Percentiles rank a stretch among this genome's conserved stretches.
phyloP scores from a whole-genome alignment of 2,797 vertebrate genomes.

The Cetoscarus ocellatus region DNA sequence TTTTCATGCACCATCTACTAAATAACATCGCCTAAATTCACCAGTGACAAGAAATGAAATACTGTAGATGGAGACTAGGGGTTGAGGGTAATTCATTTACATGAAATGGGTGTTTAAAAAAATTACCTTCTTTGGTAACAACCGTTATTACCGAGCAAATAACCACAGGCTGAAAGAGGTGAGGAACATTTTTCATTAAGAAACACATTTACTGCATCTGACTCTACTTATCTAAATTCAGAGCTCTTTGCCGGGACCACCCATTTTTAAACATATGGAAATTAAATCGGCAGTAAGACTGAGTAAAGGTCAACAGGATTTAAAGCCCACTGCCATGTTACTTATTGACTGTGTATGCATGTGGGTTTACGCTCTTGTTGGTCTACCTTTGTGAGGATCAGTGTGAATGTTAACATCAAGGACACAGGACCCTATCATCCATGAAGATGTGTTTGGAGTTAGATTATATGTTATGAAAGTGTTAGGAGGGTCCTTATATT shows the following conservation, averaged over 20 bases:
- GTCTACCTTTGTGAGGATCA: background rate
- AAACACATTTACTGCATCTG: slow-evolving; percentile 31
- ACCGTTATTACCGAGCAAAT: background rate
- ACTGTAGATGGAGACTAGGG: background rate
- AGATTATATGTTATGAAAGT: background rate
- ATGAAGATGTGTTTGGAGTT: background rate
- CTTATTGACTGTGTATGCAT: slow-evolving; percentile 4
- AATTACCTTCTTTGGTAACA: background rate
- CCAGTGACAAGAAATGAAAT: background rate
- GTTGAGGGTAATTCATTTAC: background rate
- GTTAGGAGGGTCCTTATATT: too few species aligned
- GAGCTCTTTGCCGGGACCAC: background rate
- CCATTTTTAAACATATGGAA: slow-evolving; percentile 31
- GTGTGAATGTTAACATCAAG: background rate
- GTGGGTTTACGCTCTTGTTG: background rate
- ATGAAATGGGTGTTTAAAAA: background rate
- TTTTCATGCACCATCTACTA: background rate
- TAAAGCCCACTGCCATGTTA: slow-evolving; percentile 8
- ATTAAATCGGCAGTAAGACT: slow-evolving; percentile 32
- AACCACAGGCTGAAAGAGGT: background rate
- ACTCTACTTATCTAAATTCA: slow-evolving; percentile 17
- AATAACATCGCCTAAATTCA: background rate
- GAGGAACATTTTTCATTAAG: slow-evolving; percentile 3
- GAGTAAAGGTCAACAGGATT: slow-evolving; percentile 37
- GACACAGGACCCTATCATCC: background rate